Conservation (phyloP, 2,888 invertebrate species). For the Eilema caniola region DNA sequence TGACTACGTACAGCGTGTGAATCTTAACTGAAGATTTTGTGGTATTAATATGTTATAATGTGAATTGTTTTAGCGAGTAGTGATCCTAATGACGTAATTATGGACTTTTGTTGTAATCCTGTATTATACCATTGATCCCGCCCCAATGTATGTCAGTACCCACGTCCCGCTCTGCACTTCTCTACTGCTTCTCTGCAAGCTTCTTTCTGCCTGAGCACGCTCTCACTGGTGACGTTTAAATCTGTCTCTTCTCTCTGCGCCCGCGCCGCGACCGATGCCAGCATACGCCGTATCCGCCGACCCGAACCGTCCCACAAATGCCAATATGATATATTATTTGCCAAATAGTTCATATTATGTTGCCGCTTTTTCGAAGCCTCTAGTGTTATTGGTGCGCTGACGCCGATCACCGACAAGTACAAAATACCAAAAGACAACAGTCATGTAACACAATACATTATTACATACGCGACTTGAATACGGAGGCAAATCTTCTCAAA, state of each 20-base stretch:
- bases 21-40: slow-evolving; percentile 34
- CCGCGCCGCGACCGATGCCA: slow-evolving; percentile 60
- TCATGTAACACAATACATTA: slow-evolving; percentile 40
- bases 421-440: slow-evolving; percentile 37
- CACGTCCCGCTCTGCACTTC: slow-evolving; percentile 87
- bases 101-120: slow-evolving; percentile 84
- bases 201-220: slow-evolving; percentile 87
- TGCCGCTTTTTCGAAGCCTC: slow-evolving; percentile 81
- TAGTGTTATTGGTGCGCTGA: slow-evolving; percentile 72
- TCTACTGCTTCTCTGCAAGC: slow-evolving; percentile 87
- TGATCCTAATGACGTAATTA: slow-evolving; percentile 68
- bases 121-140: slow-evolving; percentile 82
- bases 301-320: slow-evolving; percentile 69
- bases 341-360: slow-evolving; percentile 75
- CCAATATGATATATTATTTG: slow-evolving; percentile 75
- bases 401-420: slow-evolving; percentile 53
- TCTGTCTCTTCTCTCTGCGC: slow-evolving; percentile 70
- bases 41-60: slow-evolving; percentile 56
- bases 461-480: slow-evolving; percentile 38
- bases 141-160: slow-evolving; percentile 84
- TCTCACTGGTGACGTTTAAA: slow-evolving; percentile 78
- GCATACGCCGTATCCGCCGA: slow-evolving; percentile 54
- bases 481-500: slow-evolving; percentile 42
- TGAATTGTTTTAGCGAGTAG: slow-evolving; percentile 75
- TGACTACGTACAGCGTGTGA: slow-evolving; percentile 22